Base-by-base conservation (phyloP, 2,113 vertebrate species). In the Eublepharis macularius region DNA sequence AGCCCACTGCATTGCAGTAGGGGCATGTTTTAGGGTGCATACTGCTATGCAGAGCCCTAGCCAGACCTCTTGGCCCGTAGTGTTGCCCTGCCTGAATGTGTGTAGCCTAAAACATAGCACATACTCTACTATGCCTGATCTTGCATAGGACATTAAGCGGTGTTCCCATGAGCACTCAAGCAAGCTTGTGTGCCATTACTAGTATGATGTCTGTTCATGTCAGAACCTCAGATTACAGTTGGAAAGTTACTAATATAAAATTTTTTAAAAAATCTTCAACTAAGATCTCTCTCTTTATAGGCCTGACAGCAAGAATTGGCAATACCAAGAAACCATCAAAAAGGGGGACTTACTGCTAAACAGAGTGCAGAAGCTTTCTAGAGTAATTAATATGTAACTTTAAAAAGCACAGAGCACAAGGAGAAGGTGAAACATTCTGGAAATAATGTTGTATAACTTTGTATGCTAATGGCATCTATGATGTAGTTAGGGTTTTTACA, bases 221-320 rank as follows among this genome's bases (percentile, higher is more conserved):
- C 43, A 70, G 4, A 57, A 41, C 39, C 41, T 68, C 29, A n/a
- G n/a, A 69, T 34, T n/a, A 69, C 19, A 45, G 21, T 24, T 29
- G 24, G 57, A 74, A 19, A 83, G 1, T 32, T 70, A 1, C 32
- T 86, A 63, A 21, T 51, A 76, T 70, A 12, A 7, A 89, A 9
- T 82, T n/a, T n/a, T n/a, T n/a, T n/a, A n/a, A 85, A 76, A 17
- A 34, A 47, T 87, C 36, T 73, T 43, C 85, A 69, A 60, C 91
- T 88, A 94, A 81, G 26, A 34, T 0, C 47, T 88, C 74, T 60
- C 51, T 91, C 29, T 83, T 54, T 93, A 63, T 91, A 99, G 98
- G 96, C 98, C 99, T 4, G 99, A 99, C 86, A 99, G 98, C 95
- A 99, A 99, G 97, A 99, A 99, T 92, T 99, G 99, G 99, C 99